A percentile compares a stretch with the other conserved stretches of the same genome.
phyloP scores from a whole-genome alignment of 2,888 invertebrate species.

The Drosophila paranaensis region DNA sequence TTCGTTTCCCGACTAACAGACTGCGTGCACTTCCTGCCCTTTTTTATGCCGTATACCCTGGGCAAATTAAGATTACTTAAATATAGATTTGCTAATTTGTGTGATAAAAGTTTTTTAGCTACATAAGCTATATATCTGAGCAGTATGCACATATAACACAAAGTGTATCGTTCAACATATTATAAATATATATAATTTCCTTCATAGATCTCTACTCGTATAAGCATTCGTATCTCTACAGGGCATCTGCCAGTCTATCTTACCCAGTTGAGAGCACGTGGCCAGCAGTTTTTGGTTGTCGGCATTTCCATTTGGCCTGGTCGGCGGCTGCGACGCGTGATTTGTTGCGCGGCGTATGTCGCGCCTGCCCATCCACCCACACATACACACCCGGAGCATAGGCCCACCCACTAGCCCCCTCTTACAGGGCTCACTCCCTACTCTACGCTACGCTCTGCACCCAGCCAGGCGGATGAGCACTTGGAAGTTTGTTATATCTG shows the following conservation, averaged over 20 bases:
- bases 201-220: no score
- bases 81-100: not conserved
- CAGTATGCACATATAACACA: no score
- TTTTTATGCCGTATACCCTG: constrained; percentile 11
- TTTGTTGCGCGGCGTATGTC: constrained; percentile 70
- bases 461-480: constrained; percentile 59
- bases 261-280: constrained; percentile 15
- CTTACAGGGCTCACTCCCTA: not conserved
- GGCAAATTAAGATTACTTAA: not conserved
- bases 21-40: constrained; percentile 74
- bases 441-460: not conserved
- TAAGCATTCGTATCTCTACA: not conserved
- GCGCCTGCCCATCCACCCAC: constrained; percentile 28
- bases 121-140: no score
- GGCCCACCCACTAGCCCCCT: no score
- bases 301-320: constrained; percentile 70
- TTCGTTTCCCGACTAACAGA: constrained; percentile 79
- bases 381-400: not conserved
- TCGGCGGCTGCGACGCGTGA: constrained; percentile 65
- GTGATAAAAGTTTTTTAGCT: not conserved
- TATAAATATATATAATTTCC: no score
- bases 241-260: constrained; percentile 1
- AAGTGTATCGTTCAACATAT: no score
- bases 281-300: constrained; percentile 41
- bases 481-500: constrained; percentile 75